Evolutionary conservation across 2,113 vertebrate genomes (phyloP).

Genomic region (Butastur rufipennis): DNA sequence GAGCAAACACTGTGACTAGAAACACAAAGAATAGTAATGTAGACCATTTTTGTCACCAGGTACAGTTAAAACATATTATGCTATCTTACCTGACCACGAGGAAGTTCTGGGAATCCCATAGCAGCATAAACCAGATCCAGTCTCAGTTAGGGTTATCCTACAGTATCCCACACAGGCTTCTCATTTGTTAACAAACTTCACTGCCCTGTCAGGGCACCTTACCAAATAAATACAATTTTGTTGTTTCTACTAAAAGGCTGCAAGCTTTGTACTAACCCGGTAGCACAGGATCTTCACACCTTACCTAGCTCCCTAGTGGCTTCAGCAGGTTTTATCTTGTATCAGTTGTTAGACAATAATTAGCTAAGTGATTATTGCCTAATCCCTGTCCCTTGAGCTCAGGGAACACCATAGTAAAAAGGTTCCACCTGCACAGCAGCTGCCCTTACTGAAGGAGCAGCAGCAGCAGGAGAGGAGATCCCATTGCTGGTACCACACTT

Average conservation of each 20-base stretch:
- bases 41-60: not conserved
- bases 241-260: not conserved
- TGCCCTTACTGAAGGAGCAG: not conserved
- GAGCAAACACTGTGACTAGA: not conserved
- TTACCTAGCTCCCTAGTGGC: rapidly evolving
- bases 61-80: not conserved
- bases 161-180: not conserved
- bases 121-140: not conserved
- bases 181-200: not conserved
- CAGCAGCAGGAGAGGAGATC: not conserved
- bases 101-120: not conserved
- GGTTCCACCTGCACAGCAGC: not conserved
- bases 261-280: rapidly evolving
- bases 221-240: not conserved
- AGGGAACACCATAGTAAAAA: not conserved
- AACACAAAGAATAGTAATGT: not conserved
- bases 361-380: not conserved
- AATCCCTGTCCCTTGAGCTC: not conserved
- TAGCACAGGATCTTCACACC: rapidly evolving
- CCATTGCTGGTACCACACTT: rapidly evolving
- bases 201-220: too few species aligned
- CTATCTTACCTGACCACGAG: not conserved
- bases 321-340: not conserved
- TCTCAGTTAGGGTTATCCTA: not conserved
- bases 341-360: not conserved